Percentiles rank a stretch among this genome's conserved stretches.
phyloP scores from a whole-genome alignment of 2,888 invertebrate species.

The Lithosia quadra region DNA sequence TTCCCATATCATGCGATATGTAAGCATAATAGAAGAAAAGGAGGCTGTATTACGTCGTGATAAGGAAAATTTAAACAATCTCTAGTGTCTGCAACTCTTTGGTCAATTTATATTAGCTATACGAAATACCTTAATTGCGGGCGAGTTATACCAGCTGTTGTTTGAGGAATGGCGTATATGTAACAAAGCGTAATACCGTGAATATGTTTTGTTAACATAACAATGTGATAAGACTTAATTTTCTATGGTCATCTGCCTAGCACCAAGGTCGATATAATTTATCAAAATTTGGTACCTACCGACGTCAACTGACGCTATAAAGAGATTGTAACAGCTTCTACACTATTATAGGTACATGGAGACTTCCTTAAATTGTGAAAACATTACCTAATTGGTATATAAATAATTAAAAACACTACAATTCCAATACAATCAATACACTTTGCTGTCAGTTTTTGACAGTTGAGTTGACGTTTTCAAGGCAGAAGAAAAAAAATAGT shows the following conservation, averaged over 20 bases:
- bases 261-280: slow-evolving; percentile 60
- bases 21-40: neutral
- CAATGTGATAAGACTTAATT: slow-evolving; percentile 67
- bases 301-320: slow-evolving; percentile 33
- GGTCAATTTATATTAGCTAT: neutral
- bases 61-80: neutral
- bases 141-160: neutral
- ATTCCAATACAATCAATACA: slow-evolving; percentile 48
- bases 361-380: slow-evolving; percentile 24
- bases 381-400: slow-evolving; percentile 25
- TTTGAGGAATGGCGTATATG: slow-evolving; percentile 43
- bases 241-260: slow-evolving; percentile 42
- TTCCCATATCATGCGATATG: neutral
- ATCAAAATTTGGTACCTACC: slow-evolving; percentile 58
- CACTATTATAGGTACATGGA: slow-evolving; percentile 48
- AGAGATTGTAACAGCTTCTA: slow-evolving; percentile 28
- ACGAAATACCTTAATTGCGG: no score
- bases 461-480: slow-evolving; percentile 39
- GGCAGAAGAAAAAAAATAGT: neutral
- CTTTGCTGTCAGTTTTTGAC: slow-evolving; percentile 40
- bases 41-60: neutral
- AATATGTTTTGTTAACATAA: slow-evolving; percentile 73
- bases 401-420: slow-evolving; percentile 42
- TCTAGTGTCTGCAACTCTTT: neutral
- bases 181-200: slow-evolving; percentile 53